A percentile compares a stretch with the other conserved stretches of the same genome.
phyloP scores from a whole-genome alignment of 2,888 invertebrate genomes.

The Yponomeuta sedellus region DNA sequence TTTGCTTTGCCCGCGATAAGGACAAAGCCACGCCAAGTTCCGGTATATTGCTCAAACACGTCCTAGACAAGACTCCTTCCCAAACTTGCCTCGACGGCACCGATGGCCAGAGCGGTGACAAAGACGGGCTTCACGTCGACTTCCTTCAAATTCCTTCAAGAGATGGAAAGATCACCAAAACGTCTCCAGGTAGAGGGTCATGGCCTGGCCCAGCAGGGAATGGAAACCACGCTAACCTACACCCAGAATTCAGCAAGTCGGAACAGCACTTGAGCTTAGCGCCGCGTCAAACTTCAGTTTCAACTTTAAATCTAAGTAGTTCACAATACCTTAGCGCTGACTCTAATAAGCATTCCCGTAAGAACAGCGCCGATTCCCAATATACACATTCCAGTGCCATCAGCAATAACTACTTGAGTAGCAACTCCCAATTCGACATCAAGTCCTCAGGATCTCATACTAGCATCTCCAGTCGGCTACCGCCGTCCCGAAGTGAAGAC shows the following conservation, averaged over 20 bases:
- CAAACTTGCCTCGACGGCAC: slow-evolving; percentile 42
- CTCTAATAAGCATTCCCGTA: slow-evolving; percentile 57
- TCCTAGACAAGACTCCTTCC: slow-evolving; percentile 53
- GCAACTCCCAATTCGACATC: slow-evolving; percentile 64
- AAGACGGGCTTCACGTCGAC: slow-evolving; percentile 56
- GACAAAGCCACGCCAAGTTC: slow-evolving; percentile 63
- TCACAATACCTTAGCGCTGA: slow-evolving; percentile 76
- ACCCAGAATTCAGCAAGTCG: slow-evolving; percentile 88
- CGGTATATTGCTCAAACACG: slow-evolving; percentile 64
- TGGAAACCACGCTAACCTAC: slow-evolving; percentile 67
- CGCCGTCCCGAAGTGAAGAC: slow-evolving; percentile 88
- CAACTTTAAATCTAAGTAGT: slow-evolving; percentile 68
- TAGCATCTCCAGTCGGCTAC: slow-evolving; percentile 74
- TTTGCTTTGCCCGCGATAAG: slow-evolving; percentile 92
- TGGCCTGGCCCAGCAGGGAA: slow-evolving; percentile 89
- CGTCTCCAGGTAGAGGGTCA: slow-evolving; percentile 86
- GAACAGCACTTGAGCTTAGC: slow-evolving; percentile 82
- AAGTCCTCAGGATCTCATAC: slow-evolving; percentile 58
- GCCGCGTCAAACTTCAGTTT: slow-evolving; percentile 69
- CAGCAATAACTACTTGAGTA: slow-evolving; percentile 58
- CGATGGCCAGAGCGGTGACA: slow-evolving; percentile 64
- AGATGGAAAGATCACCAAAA: slow-evolving; percentile 85
- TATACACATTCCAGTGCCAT: slow-evolving; percentile 72
- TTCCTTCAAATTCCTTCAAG: slow-evolving; percentile 82
- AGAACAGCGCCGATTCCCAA: slow-evolving; percentile 78